Evolutionary conservation across 2,888 invertebrate species (phyloP).

Genomic region (Rosalia funebris): DNA sequence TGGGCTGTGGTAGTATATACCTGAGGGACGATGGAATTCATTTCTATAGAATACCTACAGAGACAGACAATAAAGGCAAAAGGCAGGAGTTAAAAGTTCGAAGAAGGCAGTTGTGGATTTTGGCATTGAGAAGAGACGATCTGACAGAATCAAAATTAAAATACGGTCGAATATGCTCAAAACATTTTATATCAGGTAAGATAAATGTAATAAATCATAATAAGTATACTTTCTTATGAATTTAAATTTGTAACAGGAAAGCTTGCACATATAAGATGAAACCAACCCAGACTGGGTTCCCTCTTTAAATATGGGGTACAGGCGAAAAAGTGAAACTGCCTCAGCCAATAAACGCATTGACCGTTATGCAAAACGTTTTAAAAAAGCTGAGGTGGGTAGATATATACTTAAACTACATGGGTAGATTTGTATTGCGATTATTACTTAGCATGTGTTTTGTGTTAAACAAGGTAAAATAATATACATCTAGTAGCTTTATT

Average conservation of each 20-base stretch:
- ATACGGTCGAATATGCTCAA: no score
- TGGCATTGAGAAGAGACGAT: slow-evolving; percentile 14
- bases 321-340: neutral
- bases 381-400: neutral
- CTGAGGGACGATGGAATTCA: neutral
- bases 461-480: no score
- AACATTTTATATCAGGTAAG: slow-evolving; percentile 14
- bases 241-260: neutral
- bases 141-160: slow-evolving; percentile 20
- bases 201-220: neutral
- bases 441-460: no score
- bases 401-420: no score
- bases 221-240: neutral
- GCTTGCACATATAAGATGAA: neutral
- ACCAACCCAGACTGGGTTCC: no score
- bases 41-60: neutral
- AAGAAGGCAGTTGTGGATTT: slow-evolving; percentile 15
- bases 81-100: neutral
- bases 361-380: no score
- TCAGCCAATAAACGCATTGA: neutral
- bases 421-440: no score
- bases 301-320: no score
- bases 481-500: no score
- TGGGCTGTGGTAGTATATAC: neutral
- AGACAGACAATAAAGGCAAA: neutral